These are phyloP conservation scores for Eclectus roratus DNA, from an alignment of 2,113 vertebrate species.

Conservation along the genomic window DNA sequence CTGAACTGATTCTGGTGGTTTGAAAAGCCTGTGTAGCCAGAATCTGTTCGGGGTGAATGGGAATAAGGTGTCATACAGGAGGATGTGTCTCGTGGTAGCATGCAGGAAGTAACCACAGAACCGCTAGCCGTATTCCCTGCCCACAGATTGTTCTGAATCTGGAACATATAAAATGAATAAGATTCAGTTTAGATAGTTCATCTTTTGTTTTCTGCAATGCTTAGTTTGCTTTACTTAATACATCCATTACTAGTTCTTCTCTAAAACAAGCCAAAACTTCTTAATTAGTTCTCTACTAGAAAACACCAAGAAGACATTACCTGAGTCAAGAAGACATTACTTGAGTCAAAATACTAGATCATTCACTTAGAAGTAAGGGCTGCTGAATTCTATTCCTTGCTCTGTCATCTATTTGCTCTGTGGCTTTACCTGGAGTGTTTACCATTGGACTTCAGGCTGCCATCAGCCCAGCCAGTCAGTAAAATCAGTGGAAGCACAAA, in stretches of 20 bases:
- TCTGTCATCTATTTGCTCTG: not conserved
- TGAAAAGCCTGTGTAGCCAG: slow-evolving; percentile 91
- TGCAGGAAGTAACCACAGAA: slow-evolving; percentile 93
- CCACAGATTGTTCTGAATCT: slow-evolving; percentile 99
- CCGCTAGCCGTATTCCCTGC: slow-evolving; percentile 82
- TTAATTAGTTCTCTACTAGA: not conserved
- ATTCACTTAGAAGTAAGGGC: not conserved
- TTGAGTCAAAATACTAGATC: not conserved
- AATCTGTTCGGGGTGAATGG: slow-evolving; percentile 88
- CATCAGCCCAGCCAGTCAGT: not conserved
- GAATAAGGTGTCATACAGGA: slow-evolving; percentile 94
- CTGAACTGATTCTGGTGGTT: slow-evolving; percentile 96
- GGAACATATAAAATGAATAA: slow-evolving; percentile 66
- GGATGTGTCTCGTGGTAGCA: slow-evolving; percentile 91
- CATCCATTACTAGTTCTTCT: not conserved
- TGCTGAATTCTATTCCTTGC: not conserved
- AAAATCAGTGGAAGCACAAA: not conserved
- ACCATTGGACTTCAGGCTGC: not conserved
- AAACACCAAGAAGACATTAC: not conserved
- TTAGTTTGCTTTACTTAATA: not conserved
- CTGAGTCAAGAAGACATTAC: not conserved
- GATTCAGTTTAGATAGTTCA: slow-evolving; percentile 46
- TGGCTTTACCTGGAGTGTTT: not conserved
- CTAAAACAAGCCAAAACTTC: not conserved
- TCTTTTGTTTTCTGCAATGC: not conserved